phyloP scores from a whole-genome alignment of 2,888 invertebrate species.

The Nezara viridula region DNA sequence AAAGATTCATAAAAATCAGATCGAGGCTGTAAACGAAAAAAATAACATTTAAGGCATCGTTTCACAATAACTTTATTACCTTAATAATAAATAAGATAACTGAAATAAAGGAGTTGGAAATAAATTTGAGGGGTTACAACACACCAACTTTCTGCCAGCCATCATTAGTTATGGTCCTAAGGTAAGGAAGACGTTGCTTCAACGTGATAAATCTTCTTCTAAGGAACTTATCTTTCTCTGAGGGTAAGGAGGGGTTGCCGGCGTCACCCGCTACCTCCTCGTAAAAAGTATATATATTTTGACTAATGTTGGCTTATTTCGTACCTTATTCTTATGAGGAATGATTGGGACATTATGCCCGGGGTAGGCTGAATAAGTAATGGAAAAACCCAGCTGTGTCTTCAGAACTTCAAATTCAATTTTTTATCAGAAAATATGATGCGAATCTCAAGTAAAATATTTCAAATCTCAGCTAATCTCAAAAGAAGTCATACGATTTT shows the following conservation, averaged over 20 bases:
- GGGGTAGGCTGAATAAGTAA: background rate
- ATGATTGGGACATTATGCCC: background rate
- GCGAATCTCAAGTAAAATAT: background rate
- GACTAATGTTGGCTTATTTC: slow-evolving; percentile 35
- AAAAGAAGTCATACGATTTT: too few species aligned
- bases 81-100: slow-evolving; percentile 2
- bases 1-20: too few species aligned
- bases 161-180: slow-evolving; percentile 44
- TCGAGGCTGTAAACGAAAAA: too few species aligned
- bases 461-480: background rate
- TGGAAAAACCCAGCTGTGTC: background rate
- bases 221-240: slow-evolving; percentile 49
- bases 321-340: slow-evolving; percentile 32
- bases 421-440: background rate
- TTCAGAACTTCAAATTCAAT: background rate
- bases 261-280: slow-evolving; percentile 7
- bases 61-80: slow-evolving; percentile 12
- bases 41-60: background rate
- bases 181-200: slow-evolving; percentile 33
- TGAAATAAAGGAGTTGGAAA: slow-evolving; percentile 2
- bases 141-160: slow-evolving; percentile 46
- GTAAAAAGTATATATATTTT: slow-evolving; percentile 37
- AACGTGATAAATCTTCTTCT: slow-evolving; percentile 48
- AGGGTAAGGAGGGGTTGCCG: background rate
- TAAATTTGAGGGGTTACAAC: background rate